These are phyloP conservation scores for Manis crassicaudata DNA, from an alignment of 2,797 vertebrate genomes.

Conservation along the genomic window DNA sequence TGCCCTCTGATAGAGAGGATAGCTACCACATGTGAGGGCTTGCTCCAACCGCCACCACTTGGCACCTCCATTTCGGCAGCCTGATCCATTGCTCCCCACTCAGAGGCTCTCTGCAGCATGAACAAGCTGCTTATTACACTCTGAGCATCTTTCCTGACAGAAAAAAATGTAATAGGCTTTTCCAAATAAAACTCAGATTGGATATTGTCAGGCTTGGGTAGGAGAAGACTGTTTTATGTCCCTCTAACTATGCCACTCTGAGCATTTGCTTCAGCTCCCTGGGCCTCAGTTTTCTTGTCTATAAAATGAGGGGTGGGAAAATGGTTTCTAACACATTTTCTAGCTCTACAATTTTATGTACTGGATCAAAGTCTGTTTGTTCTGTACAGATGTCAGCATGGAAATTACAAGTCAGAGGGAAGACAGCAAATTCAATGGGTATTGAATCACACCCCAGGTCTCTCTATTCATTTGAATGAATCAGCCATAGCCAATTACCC, in stretches of 20 bases:
- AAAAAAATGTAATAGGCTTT: slow-evolving; percentile 43
- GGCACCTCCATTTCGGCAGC: not conserved
- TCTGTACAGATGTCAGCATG: slow-evolving; percentile 74
- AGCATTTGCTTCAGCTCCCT: not conserved
- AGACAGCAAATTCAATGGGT: slow-evolving; percentile 56
- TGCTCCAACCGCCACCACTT: not conserved
- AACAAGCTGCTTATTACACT: slow-evolving; percentile 49
- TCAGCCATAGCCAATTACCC: slow-evolving; percentile 70
- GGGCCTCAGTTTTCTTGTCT: slow-evolving; percentile 66
- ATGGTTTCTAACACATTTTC: slow-evolving; percentile 42
- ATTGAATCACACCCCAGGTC: slow-evolving; percentile 69
- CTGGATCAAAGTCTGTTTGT: slow-evolving; percentile 72
- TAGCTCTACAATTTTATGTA: slow-evolving; percentile 63
- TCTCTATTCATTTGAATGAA: slow-evolving; percentile 71
- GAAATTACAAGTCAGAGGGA: slow-evolving; percentile 74
- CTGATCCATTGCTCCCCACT: not conserved
- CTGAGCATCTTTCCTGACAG: not conserved
- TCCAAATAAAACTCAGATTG: slow-evolving; percentile 75
- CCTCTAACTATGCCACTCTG: not conserved
- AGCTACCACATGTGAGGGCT: not conserved
- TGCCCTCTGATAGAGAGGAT: not conserved
- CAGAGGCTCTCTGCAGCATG: not conserved
- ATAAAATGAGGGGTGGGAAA: slow-evolving; percentile 62
- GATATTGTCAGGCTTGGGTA: slow-evolving; percentile 61
- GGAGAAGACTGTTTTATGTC: not conserved